phyloP scores from a whole-genome alignment of 2,888 invertebrate species.

The Cylloceria caligata region DNA sequence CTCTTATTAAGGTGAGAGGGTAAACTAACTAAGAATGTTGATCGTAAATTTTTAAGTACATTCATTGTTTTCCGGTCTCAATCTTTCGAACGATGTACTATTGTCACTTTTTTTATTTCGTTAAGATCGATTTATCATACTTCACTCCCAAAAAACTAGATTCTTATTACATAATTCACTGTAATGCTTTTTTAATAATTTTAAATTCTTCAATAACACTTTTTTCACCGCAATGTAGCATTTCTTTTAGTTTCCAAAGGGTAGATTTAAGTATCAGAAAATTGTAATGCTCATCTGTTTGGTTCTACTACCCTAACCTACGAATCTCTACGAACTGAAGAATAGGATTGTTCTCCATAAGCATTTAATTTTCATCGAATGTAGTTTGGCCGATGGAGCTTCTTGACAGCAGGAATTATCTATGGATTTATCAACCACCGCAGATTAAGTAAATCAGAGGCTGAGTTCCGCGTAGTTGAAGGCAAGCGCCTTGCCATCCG shows the following conservation, averaged over 20 bases:
- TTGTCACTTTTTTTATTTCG: constrained; percentile 43
- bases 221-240: not conserved
- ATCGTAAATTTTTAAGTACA: not conserved
- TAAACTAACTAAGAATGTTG: constrained; percentile 32
- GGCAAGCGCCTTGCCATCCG: constrained; percentile 88
- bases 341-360: not conserved
- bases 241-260: too few species aligned
- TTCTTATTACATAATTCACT: constrained; percentile 68
- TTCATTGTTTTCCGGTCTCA: not conserved
- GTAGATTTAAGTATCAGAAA: not conserved
- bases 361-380: constrained; percentile 32
- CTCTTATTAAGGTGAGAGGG: constrained; percentile 91
- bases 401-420: constrained; percentile 89
- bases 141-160: constrained; percentile 19
- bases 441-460: constrained; percentile 89
- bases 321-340: not conserved
- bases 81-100: not conserved
- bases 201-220: not conserved
- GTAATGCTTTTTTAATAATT: not conserved
- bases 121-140: constrained; percentile 6
- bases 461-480: constrained; percentile 88
- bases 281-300: constrained; percentile 7
- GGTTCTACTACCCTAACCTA: not conserved
- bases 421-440: constrained; percentile 92
- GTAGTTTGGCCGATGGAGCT: constrained; percentile 93